Base-by-base conservation (phyloP, 2,888 invertebrate genomes). In the Drosophila tanythrix region DNA sequence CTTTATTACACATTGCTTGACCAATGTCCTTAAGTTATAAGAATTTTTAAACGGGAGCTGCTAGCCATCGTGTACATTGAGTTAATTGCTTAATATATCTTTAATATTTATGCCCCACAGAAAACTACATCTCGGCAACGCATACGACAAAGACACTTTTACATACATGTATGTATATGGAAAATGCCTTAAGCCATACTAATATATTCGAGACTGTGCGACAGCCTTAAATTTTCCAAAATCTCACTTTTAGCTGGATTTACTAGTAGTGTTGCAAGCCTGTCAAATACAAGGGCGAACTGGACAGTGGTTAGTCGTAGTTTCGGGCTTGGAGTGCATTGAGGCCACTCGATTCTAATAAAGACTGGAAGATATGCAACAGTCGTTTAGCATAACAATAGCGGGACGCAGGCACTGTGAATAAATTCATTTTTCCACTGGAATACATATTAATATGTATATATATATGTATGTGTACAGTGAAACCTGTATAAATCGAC, bases 331-430 rank as follows among this genome's bases (percentile, higher is more conserved):
- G 10, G 27, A 80, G 55, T 59, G 64, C 61, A 51, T 21, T 60
- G 21, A 59, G 62, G 40, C 29, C 62, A 68, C 40, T 60, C 52
- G 67, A 36, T 46, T 70, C 74, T 83, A 82, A 79, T 84, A 82
- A 84, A 84, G 61, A 58, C 64, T 59, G 31, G 18, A 82, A 75
- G 70, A 68, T 79, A 81, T 67, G 66, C 70, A 70, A 33, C 52
- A 57, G 46, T 48, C 66, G 70, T 46, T 84, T 84, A 75, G 84
- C 81, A 84, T 84, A 84, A 84, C 82, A 82, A 84, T 60, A 64
- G 79, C 52, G 18, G 59, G 5, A 25, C 29, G 13, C 27, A 56
- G 61, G 59, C 51, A 31, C 29, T 40, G 31, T 25, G 50, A 59
- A 81, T 68, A 58, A 52, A 73, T 68, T 46, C 57, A 76, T 43